Base-by-base conservation (phyloP, 37 sponge, comb jelly and placozoan genomes). In the Bolinopsis microptera region DNA sequence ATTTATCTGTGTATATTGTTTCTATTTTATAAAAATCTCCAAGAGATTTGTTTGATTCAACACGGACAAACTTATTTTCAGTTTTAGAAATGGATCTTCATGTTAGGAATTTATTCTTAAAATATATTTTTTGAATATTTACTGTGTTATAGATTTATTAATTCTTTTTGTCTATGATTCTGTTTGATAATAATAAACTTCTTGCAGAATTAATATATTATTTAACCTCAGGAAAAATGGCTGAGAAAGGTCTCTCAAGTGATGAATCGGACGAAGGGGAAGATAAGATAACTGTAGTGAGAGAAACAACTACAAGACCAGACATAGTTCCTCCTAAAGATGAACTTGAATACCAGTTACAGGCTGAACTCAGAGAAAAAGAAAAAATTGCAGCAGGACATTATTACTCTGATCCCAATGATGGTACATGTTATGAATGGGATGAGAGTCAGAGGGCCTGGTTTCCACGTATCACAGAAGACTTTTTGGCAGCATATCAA, bases 391-490 rank as follows among this genome's bases (percentile, higher is more conserved):
- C 32, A 40, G 90, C 90, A 27, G 90, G 90, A 0, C 90, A 86
- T 86, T 86, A 41, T 25, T 97, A 94, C 92, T 67, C 92, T 0
- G 98, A 98, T 69, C 96, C 98, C 32, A 83, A 23, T 40, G 99
- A 98, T 92, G 96, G 96, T 8, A 96, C 96, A 0, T 94, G 96
- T 13, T 98, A 97, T 92, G 99, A 98, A 69, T 98, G 97, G 97
- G 97, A 98, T 68, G 69, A 76, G 0, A 38, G 77, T 31, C 95
- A 95, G 94, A 92, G 94, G 39, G 99, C 96, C 0, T 98, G 99
- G 99, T 98, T 98, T 93, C 99, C 99, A 13, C 86, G 97, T 96
- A 93, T 98, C 68, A 96, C 96, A 83, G 96, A 96, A 13, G 93
- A 94, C 68, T 96, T 98, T 83, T 34, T 98, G 13, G 99, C 99